These are phyloP conservation scores for Beroe ovata DNA, from an alignment of 37 sponge, comb jelly and placozoan genomes.

Conservation along the genomic window DNA sequence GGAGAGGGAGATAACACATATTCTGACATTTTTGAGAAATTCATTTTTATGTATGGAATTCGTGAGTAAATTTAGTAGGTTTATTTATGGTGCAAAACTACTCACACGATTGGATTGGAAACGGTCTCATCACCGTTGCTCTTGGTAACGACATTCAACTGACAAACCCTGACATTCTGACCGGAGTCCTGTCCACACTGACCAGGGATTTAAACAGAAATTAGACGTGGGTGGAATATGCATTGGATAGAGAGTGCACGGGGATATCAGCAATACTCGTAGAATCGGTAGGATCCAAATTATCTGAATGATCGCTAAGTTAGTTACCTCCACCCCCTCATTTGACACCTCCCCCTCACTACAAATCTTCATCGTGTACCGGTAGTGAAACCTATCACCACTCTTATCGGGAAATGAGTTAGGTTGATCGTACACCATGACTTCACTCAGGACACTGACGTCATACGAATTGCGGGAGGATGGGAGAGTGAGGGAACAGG, in stretches of 20 bases:
- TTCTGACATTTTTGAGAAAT: too few relatives aligned
- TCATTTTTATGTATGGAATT: too few relatives aligned
- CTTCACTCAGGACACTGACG: not conserved
- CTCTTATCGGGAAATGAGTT: slow-evolving; percentile 16
- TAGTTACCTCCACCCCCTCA: not conserved
- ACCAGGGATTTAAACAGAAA: too few relatives aligned
- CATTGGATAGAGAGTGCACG: too few relatives aligned
- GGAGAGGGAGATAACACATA: too few relatives aligned
- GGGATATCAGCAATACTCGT: too few relatives aligned
- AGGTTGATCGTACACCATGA: not conserved
- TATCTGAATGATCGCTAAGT: too few relatives aligned
- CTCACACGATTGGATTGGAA: not conserved
- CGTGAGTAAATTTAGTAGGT: too few relatives aligned
- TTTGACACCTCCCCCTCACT: slow-evolving; percentile 16
- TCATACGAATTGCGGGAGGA: not conserved
- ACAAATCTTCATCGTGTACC: slow-evolving; percentile 52
- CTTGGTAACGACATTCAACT: not conserved
- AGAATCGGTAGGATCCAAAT: too few relatives aligned
- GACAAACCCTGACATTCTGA: not conserved
- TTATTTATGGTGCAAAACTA: too few relatives aligned
- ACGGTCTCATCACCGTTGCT: not conserved
- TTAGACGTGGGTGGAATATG: too few relatives aligned
- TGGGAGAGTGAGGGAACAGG: slow-evolving; percentile 20
- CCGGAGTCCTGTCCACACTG: not conserved
- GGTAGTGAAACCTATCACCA: slow-evolving; percentile 24